Conservation (phyloP, 2,113 vertebrate species). For the Pseudolaguvia tuberculata region DNA sequence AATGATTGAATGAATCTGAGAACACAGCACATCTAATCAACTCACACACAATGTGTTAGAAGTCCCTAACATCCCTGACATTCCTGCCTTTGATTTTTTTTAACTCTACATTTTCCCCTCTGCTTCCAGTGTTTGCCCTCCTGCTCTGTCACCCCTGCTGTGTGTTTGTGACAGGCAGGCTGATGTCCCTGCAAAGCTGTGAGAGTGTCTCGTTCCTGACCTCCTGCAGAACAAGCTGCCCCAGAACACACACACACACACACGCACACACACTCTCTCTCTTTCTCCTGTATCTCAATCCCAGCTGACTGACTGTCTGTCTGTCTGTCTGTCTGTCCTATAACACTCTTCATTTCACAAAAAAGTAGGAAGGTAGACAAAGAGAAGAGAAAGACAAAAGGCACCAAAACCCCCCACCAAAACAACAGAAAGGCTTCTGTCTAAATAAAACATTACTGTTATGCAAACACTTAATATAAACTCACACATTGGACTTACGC, state of each 20-base stretch:
- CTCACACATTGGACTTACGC: too few relatives aligned
- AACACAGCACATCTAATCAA: too few relatives aligned
- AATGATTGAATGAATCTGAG: too few relatives aligned
- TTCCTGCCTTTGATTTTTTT: neutral
- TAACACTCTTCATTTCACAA: neutral
- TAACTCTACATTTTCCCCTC: neutral
- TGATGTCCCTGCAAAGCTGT: slow-evolving; percentile 11
- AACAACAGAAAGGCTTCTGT: too few relatives aligned
- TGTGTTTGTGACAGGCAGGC: slow-evolving; percentile 24
- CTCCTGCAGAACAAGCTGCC: slow-evolving; percentile 23
- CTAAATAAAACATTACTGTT: too few relatives aligned
- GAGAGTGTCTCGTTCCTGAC: slow-evolving; percentile 17
- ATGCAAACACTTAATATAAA: too few relatives aligned
- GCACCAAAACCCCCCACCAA: too few relatives aligned
- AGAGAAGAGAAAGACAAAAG: neutral
- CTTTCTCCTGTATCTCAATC: slow-evolving; percentile 16
- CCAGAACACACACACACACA: neutral
- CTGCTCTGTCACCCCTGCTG: slow-evolving; percentile 8
- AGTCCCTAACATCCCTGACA: too few relatives aligned
- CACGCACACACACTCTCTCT: too few relatives aligned
- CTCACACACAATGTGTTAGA: too few relatives aligned
- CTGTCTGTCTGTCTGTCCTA: slow-evolving; percentile 8
- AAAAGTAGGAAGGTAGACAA: neutral
- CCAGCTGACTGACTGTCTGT: slow-evolving; percentile 10
- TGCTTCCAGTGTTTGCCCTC: neutral